Base-by-base conservation (phyloP, 2,888 invertebrate genomes). In the Arrhopalites spinosus region DNA sequence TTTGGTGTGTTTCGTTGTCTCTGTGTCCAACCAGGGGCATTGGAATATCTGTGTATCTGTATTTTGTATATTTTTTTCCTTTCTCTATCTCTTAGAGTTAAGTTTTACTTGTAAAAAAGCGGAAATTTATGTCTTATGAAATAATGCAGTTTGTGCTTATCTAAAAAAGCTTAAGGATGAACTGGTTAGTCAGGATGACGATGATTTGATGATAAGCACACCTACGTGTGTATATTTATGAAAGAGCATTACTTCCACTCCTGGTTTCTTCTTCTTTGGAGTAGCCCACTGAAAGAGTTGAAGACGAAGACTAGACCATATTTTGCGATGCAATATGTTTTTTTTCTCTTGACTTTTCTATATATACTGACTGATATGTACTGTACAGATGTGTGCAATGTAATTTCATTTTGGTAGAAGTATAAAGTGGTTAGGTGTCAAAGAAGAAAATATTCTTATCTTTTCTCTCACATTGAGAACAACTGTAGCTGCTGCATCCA, bases 181-280 rank as follows among this genome's bases (percentile, higher is more conserved):
- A 59, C 71, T 71, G 71, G 71, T 71, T 71, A 59, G 36, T 71
- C 43, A 59, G 71, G 71, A 56, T 71, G 56, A 30, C 59, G 30
- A 56, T 70, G 59, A 71, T 71, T 71, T 53, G n/a, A 71, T 56
- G 59, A 59, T 27, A 59, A 69, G 27, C 47, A 50, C 63, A 29
- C 63, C 63, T 63, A 27, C 63, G 17, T 63, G 30, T 29, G 36
- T 36, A 11, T 36, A 36, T 36, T 36, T 36, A 36, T 11, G 36
- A 36, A 36, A 36, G 36, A 11, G 36, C 36, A 36, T 36, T 36
- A 36, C 11, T 36, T 36, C 36, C 36, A 36, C 36, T 36, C 36
- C 3, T 36, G 36, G 36, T 7, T 36, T 36, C 36, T 3, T 36
- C 36, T 36, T 36, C n/a, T n/a, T n/a, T n/a, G n/a, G n/a, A n/a